Conservation (phyloP, 2,888 invertebrate species). For the Synergus gifuensis region DNA sequence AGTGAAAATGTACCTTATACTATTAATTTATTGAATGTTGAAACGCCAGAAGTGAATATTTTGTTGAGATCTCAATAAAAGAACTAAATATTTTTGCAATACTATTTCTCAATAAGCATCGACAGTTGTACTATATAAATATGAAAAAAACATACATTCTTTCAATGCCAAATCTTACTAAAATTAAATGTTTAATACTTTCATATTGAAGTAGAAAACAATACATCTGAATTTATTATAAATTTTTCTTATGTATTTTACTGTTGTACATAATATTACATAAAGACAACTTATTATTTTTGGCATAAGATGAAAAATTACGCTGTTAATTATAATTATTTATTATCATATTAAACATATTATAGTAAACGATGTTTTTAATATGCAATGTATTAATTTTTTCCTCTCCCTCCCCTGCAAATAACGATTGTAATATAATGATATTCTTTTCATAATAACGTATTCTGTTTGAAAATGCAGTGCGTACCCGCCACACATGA, state of each 20-base stretch:
- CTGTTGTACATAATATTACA: not conserved
- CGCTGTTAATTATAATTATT: not conserved
- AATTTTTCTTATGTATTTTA: not conserved
- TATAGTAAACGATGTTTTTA: too few species aligned
- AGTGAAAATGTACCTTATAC: constrained; percentile 51
- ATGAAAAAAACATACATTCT: too few species aligned
- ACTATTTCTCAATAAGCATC: too few species aligned
- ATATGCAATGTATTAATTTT: not conserved
- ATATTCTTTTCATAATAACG: too few species aligned
- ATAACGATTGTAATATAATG: not conserved
- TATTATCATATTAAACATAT: not conserved
- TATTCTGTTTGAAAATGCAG: too few species aligned
- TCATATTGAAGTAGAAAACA: not conserved
- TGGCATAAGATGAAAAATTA: not conserved
- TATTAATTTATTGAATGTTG: constrained; percentile 63
- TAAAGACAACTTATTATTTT: not conserved
- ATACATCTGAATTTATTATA: constrained; percentile 2
- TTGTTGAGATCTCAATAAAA: constrained; percentile 61
- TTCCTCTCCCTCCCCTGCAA: not conserved
- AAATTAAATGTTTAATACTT: not conserved
- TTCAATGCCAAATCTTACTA: not conserved
- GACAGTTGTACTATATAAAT: too few species aligned
- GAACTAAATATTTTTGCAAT: not conserved
- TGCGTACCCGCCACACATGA: too few species aligned
- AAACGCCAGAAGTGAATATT: constrained; percentile 62